Evolutionary conservation across 2,888 invertebrate species (phyloP).

Genomic region (Drosophila anomalipes): DNA sequence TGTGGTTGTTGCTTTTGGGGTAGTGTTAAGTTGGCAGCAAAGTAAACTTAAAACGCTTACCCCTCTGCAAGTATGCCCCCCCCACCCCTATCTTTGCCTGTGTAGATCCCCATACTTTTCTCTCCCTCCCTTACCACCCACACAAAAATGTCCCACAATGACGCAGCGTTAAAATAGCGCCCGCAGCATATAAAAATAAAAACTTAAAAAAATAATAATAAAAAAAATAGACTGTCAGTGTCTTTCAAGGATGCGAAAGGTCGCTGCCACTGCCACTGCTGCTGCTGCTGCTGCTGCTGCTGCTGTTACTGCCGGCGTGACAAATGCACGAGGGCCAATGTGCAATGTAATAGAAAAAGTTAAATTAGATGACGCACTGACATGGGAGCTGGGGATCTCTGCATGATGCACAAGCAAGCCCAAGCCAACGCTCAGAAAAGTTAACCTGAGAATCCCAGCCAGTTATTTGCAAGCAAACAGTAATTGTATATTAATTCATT

Average conservation of each 20-base stretch:
- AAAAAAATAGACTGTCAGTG: slow-evolving; percentile 53
- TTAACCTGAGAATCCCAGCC: background rate
- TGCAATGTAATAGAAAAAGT: slow-evolving; percentile 80
- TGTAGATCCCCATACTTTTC: background rate
- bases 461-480: background rate
- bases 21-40: slow-evolving; percentile 46
- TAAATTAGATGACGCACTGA: slow-evolving; percentile 77
- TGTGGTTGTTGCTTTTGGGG: slow-evolving; percentile 46
- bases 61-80: background rate
- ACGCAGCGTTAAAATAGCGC: slow-evolving; percentile 73
- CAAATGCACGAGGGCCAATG: slow-evolving; percentile 71
- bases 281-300: slow-evolving; percentile 1
- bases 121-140: slow-evolving; percentile 29
- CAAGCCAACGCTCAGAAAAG: background rate
- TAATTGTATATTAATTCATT: background rate
- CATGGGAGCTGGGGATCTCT: slow-evolving; percentile 39
- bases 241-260: slow-evolving; percentile 67
- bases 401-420: slow-evolving; percentile 11
- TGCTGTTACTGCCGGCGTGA: slow-evolving; percentile 49
- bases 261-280: slow-evolving; percentile 8
- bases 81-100: background rate
- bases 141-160: slow-evolving; percentile 76
- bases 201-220: slow-evolving; percentile 19
- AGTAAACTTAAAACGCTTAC: slow-evolving; percentile 51
- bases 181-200: slow-evolving; percentile 34